Percentiles rank a stretch among this genome's conserved stretches.
phyloP scores from a whole-genome alignment of 2,113 vertebrate species.

The Gymnocephalus cernua region DNA sequence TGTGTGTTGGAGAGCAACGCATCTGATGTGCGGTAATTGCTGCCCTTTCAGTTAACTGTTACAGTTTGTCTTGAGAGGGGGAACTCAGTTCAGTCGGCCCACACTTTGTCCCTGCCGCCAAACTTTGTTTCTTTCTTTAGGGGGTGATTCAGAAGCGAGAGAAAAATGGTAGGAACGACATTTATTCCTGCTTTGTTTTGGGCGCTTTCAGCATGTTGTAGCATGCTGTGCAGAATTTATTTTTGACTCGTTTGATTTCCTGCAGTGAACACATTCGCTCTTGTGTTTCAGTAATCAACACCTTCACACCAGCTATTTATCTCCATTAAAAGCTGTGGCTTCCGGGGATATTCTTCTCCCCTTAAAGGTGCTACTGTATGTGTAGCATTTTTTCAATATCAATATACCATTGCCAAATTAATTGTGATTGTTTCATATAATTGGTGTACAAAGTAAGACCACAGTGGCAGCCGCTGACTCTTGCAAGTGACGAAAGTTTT shows the following conservation, averaged over 20 bases:
- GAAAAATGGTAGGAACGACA: slow-evolving; percentile 15
- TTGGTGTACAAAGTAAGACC: neutral
- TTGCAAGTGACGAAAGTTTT: neutral
- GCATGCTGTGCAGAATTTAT: slow-evolving; percentile 40
- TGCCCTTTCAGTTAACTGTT: slow-evolving; percentile 76
- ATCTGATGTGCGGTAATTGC: slow-evolving; percentile 78
- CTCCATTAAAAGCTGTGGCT: slow-evolving; percentile 30
- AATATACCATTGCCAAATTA: slow-evolving; percentile 14
- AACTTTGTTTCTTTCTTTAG: slow-evolving; percentile 40
- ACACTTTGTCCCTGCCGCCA: slow-evolving; percentile 52
- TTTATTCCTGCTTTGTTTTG: slow-evolving; percentile 42
- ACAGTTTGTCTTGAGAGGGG: slow-evolving; percentile 60
- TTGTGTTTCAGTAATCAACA: slow-evolving; percentile 53
- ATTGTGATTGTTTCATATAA: neutral
- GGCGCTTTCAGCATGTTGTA: slow-evolving; percentile 16
- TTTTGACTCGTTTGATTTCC: slow-evolving; percentile 57
- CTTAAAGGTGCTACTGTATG: slow-evolving; percentile 13
- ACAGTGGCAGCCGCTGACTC: neutral
- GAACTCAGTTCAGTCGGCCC: slow-evolving; percentile 51
- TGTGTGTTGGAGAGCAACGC: slow-evolving; percentile 54
- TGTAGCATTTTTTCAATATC: slow-evolving; percentile 5
- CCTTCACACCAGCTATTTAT: slow-evolving; percentile 41
- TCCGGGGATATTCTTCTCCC: slow-evolving; percentile 15
- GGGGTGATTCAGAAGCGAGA: slow-evolving; percentile 16
- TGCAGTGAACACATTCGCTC: slow-evolving; percentile 43